These are phyloP conservation scores for Polyodon spathula DNA, from an alignment of 2,113 vertebrate genomes.

Conservation along the genomic window DNA sequence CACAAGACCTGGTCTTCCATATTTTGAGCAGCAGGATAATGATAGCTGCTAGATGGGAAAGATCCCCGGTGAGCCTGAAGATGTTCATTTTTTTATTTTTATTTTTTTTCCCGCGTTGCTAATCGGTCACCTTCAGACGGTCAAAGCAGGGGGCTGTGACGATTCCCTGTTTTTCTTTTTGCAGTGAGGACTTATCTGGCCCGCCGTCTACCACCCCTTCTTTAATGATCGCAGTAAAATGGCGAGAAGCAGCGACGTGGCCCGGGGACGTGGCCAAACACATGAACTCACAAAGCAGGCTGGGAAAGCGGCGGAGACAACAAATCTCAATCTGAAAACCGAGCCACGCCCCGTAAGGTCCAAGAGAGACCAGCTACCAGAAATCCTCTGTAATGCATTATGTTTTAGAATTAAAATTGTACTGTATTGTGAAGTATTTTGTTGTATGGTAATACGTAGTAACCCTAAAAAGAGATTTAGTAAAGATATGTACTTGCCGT, in stretches of 20 bases:
- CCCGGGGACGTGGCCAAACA: slow-evolving; percentile 77
- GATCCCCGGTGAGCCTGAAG: slow-evolving; percentile 87
- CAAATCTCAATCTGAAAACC: too few relatives aligned
- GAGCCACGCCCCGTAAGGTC: slow-evolving; percentile 22
- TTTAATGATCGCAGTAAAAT: slow-evolving; percentile 64
- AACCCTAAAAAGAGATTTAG: too few relatives aligned
- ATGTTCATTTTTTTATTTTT: slow-evolving; percentile 72
- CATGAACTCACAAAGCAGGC: slow-evolving; percentile 50
- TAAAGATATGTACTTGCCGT: too few relatives aligned
- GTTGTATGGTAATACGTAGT: too few relatives aligned
- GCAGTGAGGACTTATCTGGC: slow-evolving; percentile 16
- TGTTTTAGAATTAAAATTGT: too few relatives aligned
- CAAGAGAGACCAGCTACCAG: too few relatives aligned
- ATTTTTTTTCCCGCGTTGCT: too few relatives aligned
- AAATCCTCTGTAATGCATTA: too few relatives aligned
- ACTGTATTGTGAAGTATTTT: too few relatives aligned
- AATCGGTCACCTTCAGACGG: slow-evolving; percentile 2
- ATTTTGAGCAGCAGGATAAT: slow-evolving; percentile 95
- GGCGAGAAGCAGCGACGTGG: slow-evolving; percentile 91
- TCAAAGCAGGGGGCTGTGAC: too few relatives aligned
- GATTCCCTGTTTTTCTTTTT: not conserved
- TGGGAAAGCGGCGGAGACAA: slow-evolving; percentile 34
- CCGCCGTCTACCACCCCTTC: slow-evolving; percentile 6
- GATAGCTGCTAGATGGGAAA: slow-evolving; percentile 93
- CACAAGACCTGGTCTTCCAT: slow-evolving; percentile 93